Evolutionary conservation across 2,113 vertebrate species (phyloP).

Genomic region (Corvus cornix): DNA sequence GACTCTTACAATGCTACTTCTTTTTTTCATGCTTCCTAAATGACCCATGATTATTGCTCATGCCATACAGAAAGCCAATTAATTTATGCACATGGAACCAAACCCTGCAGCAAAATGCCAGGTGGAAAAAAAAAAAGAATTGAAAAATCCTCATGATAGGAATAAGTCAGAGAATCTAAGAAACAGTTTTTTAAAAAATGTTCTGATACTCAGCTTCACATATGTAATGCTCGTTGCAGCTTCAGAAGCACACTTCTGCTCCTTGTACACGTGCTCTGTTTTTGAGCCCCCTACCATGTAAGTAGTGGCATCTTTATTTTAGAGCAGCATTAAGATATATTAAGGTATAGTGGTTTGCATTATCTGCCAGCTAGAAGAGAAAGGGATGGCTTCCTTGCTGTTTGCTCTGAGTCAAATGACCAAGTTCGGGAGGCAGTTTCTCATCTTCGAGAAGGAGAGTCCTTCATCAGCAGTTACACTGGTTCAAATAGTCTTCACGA

Average conservation of each 20-base stretch:
- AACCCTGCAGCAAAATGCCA: not conserved
- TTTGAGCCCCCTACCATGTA: not conserved
- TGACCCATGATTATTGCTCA: not conserved
- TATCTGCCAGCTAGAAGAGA: not conserved
- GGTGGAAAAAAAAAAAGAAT: not conserved
- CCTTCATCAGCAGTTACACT: not conserved
- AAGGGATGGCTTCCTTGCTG: not conserved
- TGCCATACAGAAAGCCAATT: not conserved
- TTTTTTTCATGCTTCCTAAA: not conserved
- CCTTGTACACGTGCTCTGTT: not conserved
- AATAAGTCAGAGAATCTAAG: not conserved
- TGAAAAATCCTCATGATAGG: not conserved
- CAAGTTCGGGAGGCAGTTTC: not conserved
- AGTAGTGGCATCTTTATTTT: not conserved
- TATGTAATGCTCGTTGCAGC: not conserved
- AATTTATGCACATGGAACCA: not conserved
- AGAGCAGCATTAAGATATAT: not conserved
- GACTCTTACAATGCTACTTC: not conserved
- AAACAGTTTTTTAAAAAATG: not conserved
- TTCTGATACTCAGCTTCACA: not conserved
- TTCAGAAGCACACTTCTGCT: not conserved
- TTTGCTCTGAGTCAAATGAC: not conserved
- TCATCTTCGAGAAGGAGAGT: not conserved
- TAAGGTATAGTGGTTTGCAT: not conserved
- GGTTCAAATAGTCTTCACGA: not conserved